phyloP scores from a whole-genome alignment of 2,113 vertebrate genomes.

The Ramphastos sulfuratus region DNA sequence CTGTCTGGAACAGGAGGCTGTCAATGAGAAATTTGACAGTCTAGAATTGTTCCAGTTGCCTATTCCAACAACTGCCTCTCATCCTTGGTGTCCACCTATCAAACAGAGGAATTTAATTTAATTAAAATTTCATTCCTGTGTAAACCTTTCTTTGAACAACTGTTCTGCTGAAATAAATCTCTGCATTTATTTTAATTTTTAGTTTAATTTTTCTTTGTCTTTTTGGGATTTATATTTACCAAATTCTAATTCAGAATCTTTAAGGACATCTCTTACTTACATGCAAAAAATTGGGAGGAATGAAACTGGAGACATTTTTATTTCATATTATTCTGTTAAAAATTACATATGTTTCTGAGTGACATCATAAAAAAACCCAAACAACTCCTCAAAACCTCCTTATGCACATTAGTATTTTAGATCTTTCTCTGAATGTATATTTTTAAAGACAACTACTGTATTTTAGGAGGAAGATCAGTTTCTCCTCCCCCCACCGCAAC shows the following conservation, averaged over 20 bases:
- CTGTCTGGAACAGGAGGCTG: neutral
- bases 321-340: neutral
- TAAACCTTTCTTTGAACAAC: too few species aligned
- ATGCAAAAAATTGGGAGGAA: neutral
- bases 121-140: neutral
- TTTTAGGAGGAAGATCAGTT: conserved; percentile 78
- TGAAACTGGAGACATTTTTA: neutral
- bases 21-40: neutral
- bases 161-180: neutral
- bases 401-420: conserved; percentile 26
- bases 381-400: neutral
- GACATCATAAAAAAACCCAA: neutral
- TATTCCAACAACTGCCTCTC: neutral
- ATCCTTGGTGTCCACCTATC: neutral
- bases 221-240: neutral
- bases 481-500: conserved; percentile 74
- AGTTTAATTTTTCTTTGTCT: neutral
- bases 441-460: conserved; percentile 55
- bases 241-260: neutral
- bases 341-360: neutral
- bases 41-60: neutral
- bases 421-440: conserved; percentile 21
- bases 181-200: neutral
- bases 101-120: neutral
- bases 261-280: neutral